Evolutionary conservation across 1,140 invertebrate genomes (phyloP), one percentile per base, ranked within the genome.

Genomic region (Oncopeltus fasciatus): DNA sequence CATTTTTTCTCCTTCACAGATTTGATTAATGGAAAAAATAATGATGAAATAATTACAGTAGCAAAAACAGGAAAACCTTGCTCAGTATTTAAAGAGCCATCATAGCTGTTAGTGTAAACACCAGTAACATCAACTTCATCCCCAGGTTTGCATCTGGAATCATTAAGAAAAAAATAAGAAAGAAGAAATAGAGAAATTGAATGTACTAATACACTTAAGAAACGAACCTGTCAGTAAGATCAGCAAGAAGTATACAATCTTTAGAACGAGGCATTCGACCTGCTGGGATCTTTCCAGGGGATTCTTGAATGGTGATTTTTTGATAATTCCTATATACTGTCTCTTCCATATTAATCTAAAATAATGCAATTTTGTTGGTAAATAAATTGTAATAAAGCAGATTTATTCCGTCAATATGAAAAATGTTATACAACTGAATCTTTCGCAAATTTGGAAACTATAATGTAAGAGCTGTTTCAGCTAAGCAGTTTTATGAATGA

Each of bases 251-350:
- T 67, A 99, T 93, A 56, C 90, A 90, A 73, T 99, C 96, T 76
- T 99, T 99, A 29, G 94, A 96, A n/a, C 97, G 80, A 0, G 97
- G 96, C 53, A 99, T 87, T 59, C 97, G 81, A 21, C 97, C 97
- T 29, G 96, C 92, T 1, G 94, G 90, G 58, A 99, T 91, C 67
- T 86, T 80, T 2, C 88, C 87, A 0, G 92, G 92, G 46, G 93
- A 95, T 77, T 99, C 96, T 80, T 99, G 97, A 60, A 99, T 81
- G 0, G 93, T 96, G 18, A 99, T 86, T 70, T 95, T 91, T 75
- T 99, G 97, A 72, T 98, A 99, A 73, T 99, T 99, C 60, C 96
- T 84, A 72, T 98, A 99, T 24, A 99, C 70, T 2, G 96, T 99
- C 86, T 98, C 85, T 74, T 92, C 90, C 89, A 92, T 92, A 70